Base-by-base conservation (phyloP, 2,113 vertebrate species). In the Carettochelys insculpta region DNA sequence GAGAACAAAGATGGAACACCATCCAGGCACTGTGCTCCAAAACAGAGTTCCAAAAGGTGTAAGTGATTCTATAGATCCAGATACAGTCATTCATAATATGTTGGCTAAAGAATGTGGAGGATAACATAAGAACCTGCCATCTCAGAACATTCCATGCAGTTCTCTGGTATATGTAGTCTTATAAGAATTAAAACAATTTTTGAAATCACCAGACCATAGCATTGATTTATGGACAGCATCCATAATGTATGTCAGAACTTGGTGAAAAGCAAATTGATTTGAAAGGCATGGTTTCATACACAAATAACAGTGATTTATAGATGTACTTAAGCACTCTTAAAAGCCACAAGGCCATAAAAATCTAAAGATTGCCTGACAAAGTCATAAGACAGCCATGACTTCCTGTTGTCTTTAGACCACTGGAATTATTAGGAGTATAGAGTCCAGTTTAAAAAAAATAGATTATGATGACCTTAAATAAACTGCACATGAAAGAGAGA, bases 1-100 rank as follows among this genome's bases (percentile, higher is more conserved):
- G 24, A 91, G 58, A n/a, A 24, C 27, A 53, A 54, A 41, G 16
- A 38, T 41, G 25, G n/a, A 82, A 20, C 4, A 50, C 6, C 8
- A 88, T 25, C 5, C 27, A 34, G 7, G 34, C 14, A n/a, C 48
- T 4, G 16, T 20, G 2, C 17, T 17, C 19, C 77, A 85, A 12
- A 47, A 80, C n/a, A 75, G 43, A n/a, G 38, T 43, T 4, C 2
- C 10, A 3, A 75, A 29, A 6, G 73, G 83, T 90, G 41, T 71
- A 71, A 24, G 38, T 43, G 24, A 29, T 87, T 24, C 34, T 7
- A 31, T 52, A 50, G 1, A 20, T 89, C 89, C 79, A 88, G 81
- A 27, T 17, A 77, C n/a, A 80, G 41, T 1, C 11, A 78, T 48
- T 6, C 24, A 41, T 2, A 2, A 2, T 61, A 9, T 1, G 0